Percentiles rank a stretch among this genome's conserved stretches.
phyloP scores from a whole-genome alignment of 2,888 invertebrate genomes.

The Ceratothoa steindachneri region DNA sequence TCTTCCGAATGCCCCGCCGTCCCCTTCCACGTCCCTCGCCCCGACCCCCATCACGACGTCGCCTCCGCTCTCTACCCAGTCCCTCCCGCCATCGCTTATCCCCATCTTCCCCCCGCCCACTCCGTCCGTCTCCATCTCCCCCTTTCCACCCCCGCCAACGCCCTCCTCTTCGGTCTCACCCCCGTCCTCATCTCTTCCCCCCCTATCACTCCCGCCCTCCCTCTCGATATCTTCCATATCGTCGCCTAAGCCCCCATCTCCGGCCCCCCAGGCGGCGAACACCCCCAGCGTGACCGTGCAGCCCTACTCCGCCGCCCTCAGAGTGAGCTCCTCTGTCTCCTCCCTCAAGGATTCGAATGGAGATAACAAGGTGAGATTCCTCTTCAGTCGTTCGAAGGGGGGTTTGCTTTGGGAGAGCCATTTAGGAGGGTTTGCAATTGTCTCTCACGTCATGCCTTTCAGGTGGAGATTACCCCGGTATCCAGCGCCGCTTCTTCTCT shows the following conservation, averaged over 20 bases:
- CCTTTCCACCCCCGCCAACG: not conserved
- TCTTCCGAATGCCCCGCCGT: slow-evolving; percentile 12
- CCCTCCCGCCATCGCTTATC: slow-evolving; percentile 33
- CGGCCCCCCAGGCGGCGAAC: slow-evolving; percentile 3
- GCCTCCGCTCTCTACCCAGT: slow-evolving; percentile 24
- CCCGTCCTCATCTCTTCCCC: not conserved
- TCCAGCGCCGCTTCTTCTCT: not conserved
- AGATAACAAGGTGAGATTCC: not conserved
- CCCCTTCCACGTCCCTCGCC: not conserved
- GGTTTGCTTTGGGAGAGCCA: too few species aligned
- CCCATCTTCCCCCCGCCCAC: slow-evolving; percentile 24
- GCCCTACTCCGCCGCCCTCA: slow-evolving; percentile 11
- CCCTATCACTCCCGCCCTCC: not conserved
- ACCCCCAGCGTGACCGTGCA: slow-evolving; percentile 16
- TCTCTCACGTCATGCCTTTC: not conserved
- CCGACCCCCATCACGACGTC: slow-evolving; percentile 23
- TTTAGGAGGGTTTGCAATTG: too few species aligned
- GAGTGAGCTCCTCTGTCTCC: too few species aligned
- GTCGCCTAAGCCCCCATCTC: slow-evolving; percentile 7
- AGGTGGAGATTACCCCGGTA: slow-evolving; percentile 2
- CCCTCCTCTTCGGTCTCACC: not conserved
- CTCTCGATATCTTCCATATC: slow-evolving; percentile 16
- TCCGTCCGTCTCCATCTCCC: slow-evolving; percentile 31
- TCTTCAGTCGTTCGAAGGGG: not conserved
- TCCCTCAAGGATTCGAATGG: not conserved